Evolutionary conservation across 2,888 invertebrate genomes (phyloP).

Genomic region (Rhingia campestris): DNA sequence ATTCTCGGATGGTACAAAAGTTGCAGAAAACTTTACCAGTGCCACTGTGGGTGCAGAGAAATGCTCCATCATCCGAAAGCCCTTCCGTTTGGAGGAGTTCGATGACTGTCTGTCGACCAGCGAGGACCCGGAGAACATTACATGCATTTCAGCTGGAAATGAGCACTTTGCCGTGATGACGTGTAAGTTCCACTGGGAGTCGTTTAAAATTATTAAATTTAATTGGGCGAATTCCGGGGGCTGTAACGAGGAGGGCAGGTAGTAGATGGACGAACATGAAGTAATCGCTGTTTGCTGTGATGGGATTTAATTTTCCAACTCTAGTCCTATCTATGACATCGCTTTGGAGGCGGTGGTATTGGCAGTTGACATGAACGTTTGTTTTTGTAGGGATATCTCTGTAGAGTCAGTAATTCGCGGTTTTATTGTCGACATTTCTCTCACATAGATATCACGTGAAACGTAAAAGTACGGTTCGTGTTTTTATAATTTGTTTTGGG

Average conservation of each 20-base stretch:
- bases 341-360: conserved; percentile 44
- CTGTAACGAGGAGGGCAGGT: conserved; percentile 28
- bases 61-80: conserved; percentile 79
- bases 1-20: conserved; percentile 78
- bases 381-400: conserved; percentile 31
- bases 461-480: conserved; percentile 17
- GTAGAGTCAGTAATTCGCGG: conserved; percentile 14
- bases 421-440: not conserved
- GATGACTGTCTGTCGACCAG: conserved; percentile 79
- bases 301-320: conserved; percentile 37
- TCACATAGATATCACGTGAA: conserved; percentile 11
- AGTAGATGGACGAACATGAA: conserved; percentile 9
- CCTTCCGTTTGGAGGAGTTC: conserved; percentile 81
- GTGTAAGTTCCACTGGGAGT: conserved; percentile 77
- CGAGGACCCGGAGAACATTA: conserved; percentile 81
- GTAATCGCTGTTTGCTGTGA: conserved; percentile 35
- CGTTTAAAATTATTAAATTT: conserved; percentile 26
- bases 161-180: conserved; percentile 82
- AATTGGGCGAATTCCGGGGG: conserved; percentile 25
- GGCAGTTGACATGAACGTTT: conserved; percentile 54
- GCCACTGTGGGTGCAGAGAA: conserved; percentile 77
- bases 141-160: conserved; percentile 80
- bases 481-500: conserved; percentile 25
- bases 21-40: conserved; percentile 78
- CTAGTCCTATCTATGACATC: conserved; percentile 43